Base-by-base conservation (phyloP, 2,797 vertebrate genomes). In the Neosalanx taihuensis region DNA sequence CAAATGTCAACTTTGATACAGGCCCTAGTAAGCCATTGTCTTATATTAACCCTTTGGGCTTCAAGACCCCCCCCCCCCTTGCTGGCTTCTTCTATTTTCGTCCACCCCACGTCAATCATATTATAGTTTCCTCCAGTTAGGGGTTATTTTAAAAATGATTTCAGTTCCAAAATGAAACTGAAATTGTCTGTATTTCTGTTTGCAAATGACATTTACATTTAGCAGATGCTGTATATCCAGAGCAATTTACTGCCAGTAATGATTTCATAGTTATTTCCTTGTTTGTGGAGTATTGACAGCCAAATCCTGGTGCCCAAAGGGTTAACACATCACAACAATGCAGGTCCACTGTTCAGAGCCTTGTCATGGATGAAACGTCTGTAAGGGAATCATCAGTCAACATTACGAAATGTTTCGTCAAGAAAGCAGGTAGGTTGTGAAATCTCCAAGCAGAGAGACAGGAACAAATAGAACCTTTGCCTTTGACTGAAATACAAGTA, bases 21-120 rank as follows among this genome's bases (percentile, higher is more conserved):
- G 87, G 86, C 87, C 85, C 18, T 33, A 30, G 4, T 18, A 61
- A 81, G 85, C 87, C 89, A 69, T 89, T 78, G 89, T 92, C 90
- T 72, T 75, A 82, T 33, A 56, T 64, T 30, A 69, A 59, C 57
- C 57, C 51, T 57, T 51, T 72, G 51, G 9, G 63, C 29, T 56
- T 33, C 30, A 59, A 1, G 56, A 59, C 74, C 70, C 63, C 18
- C 53, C 1, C 69, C 10, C 74, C 17, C 59, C 6, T 26, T n/a
- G n/a, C n/a, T 33, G 56, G 69, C 33, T 35, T 35, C 7, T 35
- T 41, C 37, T 12, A 41, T 41, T 9, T 10, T 41, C 37, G 10
- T 41, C 37, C 37, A 41, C 37, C 37, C 37, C 9, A 41, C 9
- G 37, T 41, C 37, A 41, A 41, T 41, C 37, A 41, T 41, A 6